phyloP scores from a whole-genome alignment of 1,140 invertebrate genomes.

The Parapsyche elsis region DNA sequence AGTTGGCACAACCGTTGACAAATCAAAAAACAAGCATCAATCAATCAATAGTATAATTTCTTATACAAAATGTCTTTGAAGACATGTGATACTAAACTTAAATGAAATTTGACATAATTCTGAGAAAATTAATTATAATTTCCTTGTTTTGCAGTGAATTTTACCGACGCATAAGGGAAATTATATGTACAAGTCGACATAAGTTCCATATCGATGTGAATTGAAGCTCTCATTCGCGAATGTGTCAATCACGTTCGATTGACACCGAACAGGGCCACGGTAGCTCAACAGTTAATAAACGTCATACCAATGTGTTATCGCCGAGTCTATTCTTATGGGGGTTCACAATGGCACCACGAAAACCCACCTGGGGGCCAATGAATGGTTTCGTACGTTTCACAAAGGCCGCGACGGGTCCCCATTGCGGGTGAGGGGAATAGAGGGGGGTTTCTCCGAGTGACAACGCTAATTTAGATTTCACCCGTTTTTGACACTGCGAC shows the following conservation, averaged over 20 bases:
- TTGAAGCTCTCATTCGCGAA: too few relatives aligned
- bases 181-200: too few relatives aligned
- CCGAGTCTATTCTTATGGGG: background rate
- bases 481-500: constrained; percentile 38
- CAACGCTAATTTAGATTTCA: constrained; percentile 51
- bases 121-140: too few relatives aligned
- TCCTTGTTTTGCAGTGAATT: too few relatives aligned
- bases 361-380: constrained; percentile 4
- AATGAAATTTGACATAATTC: too few relatives aligned
- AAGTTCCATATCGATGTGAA: too few relatives aligned
- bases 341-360: background rate
- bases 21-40: too few relatives aligned
- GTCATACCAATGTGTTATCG: background rate
- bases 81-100: too few relatives aligned
- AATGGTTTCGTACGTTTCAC: background rate
- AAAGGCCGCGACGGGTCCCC: background rate
- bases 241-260: background rate
- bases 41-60: too few relatives aligned
- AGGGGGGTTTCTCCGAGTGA: constrained; percentile 19
- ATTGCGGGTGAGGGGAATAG: background rate
- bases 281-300: constrained; percentile 24
- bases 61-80: too few relatives aligned
- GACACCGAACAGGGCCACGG: background rate
- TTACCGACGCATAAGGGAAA: too few relatives aligned
- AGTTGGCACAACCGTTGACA: too few relatives aligned